Conservation (phyloP, 2,113 vertebrate species). For the Boleophthalmus pectinirostris region DNA sequence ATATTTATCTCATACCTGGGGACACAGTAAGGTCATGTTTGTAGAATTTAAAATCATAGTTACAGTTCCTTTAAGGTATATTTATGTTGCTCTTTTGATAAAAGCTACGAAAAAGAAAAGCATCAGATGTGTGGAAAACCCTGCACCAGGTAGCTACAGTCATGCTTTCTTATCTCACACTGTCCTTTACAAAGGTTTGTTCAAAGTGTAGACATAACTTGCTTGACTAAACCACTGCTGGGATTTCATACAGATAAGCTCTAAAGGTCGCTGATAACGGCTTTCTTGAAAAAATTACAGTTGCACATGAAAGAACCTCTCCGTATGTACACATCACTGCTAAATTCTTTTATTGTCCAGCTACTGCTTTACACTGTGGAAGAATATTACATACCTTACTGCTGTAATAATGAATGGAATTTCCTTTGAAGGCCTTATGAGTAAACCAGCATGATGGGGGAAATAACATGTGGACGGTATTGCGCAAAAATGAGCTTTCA, state of each 20-base stretch:
- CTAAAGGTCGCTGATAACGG: neutral
- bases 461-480: slow-evolving; percentile 17
- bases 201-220: slow-evolving; percentile 30
- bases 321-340: neutral
- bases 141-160: neutral
- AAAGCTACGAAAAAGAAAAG: neutral
- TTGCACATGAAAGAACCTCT: slow-evolving; percentile 23
- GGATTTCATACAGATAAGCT: slow-evolving; percentile 29
- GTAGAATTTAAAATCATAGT: too few species aligned
- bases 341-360: neutral
- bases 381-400: slow-evolving; percentile 21
- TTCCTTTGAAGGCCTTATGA: slow-evolving; percentile 32
- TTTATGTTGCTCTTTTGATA: neutral
- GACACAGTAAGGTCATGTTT: too few species aligned
- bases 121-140: neutral
- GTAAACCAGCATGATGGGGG: slow-evolving; percentile 7
- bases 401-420: slow-evolving; percentile 37
- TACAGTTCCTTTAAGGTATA: too few species aligned
- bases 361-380: slow-evolving; percentile 6
- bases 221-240: neutral
- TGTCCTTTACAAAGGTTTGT: slow-evolving; percentile 6
- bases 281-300: slow-evolving; percentile 20
- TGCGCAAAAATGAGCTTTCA: neutral
- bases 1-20: too few species aligned
- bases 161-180: neutral